Percentiles rank a stretch among this genome's conserved stretches.
These are phyloP conservation scores for Corythornis madagascariensis DNA, from an alignment of 2,113 vertebrate genomes.

Conservation along the genomic window DNA sequence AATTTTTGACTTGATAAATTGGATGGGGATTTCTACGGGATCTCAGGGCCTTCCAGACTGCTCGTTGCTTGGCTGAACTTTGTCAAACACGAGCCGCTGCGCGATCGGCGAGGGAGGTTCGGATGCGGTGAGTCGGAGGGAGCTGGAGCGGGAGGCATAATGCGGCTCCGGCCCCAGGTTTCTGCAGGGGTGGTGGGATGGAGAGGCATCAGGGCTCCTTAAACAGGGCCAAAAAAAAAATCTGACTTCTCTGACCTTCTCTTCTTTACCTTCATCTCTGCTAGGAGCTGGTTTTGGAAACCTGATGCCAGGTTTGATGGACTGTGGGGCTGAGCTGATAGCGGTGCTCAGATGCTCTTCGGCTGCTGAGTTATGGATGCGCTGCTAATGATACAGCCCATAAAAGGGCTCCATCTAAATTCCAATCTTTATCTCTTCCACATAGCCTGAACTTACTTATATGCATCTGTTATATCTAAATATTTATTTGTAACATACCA, in stretches of 20 bases:
- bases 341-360: background rate
- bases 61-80: conserved; percentile 32
- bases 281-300: background rate
- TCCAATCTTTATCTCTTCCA: background rate
- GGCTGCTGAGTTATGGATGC: background rate
- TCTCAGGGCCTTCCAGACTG: conserved; percentile 19
- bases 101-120: background rate
- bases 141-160: background rate
- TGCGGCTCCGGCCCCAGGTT: fast-evolving
- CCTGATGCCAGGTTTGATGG: background rate
- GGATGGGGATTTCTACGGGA: background rate
- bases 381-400: background rate
- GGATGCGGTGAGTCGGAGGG: background rate
- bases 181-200: fast-evolving
- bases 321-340: background rate
- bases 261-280: fast-evolving
- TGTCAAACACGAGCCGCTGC: background rate
- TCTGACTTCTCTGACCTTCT: background rate
- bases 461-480: conserved; percentile 29
- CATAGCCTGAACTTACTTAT: background rate
- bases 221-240: background rate
- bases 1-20: conserved; percentile 52
- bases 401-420: conserved; percentile 25
- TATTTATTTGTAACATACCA: conserved; percentile 47
- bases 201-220: background rate